Evolutionary conservation across 2,888 invertebrate genomes (phyloP).

Genomic region (Thalpophila matura): DNA sequence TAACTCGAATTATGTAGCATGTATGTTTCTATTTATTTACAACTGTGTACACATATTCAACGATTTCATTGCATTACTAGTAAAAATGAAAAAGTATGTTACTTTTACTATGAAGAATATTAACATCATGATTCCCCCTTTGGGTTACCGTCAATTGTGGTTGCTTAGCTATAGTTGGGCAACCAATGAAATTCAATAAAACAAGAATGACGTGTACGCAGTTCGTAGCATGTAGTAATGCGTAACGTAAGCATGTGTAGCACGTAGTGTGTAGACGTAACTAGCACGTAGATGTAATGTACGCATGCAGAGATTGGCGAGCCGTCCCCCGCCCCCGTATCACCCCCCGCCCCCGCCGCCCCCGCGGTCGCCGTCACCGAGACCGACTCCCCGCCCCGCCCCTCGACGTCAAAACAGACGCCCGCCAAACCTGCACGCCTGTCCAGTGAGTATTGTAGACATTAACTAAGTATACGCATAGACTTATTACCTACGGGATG

Average conservation of each 20-base stretch:
- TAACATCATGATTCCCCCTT: no score
- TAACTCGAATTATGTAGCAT: conserved; percentile 66
- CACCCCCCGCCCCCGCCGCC: conserved; percentile 55
- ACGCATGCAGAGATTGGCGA: conserved; percentile 85
- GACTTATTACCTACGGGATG: no score
- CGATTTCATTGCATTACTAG: conserved; percentile 1
- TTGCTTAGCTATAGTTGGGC: neutral
- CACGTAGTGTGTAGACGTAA: conserved; percentile 83
- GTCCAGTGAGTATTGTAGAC: conserved; percentile 84
- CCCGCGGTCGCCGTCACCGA: conserved; percentile 58
- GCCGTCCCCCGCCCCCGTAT: conserved; percentile 66
- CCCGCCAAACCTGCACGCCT: conserved; percentile 87
- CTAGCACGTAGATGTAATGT: conserved; percentile 87
- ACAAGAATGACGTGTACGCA: conserved; percentile 34
- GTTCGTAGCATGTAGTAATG: conserved; percentile 64
- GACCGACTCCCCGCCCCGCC: conserved; percentile 66
- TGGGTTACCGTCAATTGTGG: no score
- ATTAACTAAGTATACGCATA: no score
- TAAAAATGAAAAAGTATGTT: no score
- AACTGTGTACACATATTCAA: conserved; percentile 33
- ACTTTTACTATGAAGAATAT: neutral
- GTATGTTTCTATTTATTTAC: conserved; percentile 56
- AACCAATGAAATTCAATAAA: neutral
- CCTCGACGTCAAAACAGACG: conserved; percentile 82
- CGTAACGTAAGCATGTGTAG: conserved; percentile 73